A percentile compares a stretch with the other conserved stretches of the same genome.
phyloP scores from a whole-genome alignment of 2,113 vertebrate species.

The Entomyzon cyanotis region DNA sequence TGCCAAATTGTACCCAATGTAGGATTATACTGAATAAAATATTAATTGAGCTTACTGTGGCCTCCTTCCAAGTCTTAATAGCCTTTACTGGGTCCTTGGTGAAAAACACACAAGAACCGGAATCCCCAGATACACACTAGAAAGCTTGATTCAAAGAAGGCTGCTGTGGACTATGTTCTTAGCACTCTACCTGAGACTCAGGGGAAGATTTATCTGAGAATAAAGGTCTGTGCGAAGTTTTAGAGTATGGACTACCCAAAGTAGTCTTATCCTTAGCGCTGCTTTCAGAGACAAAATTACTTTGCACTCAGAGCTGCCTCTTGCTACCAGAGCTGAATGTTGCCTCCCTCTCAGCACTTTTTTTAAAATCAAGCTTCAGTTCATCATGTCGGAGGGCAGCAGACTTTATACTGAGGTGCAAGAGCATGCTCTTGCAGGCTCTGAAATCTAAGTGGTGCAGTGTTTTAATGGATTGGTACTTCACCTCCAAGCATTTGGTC shows the following conservation, averaged over 20 bases:
- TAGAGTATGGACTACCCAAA: neutral
- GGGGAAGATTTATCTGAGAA: neutral
- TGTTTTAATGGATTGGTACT: neutral
- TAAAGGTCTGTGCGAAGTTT: neutral
- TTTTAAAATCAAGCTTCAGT: neutral
- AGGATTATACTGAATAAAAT: conserved; percentile 5
- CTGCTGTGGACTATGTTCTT: neutral
- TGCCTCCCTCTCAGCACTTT: neutral
- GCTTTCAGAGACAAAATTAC: neutral
- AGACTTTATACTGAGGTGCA: neutral
- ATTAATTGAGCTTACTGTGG: neutral
- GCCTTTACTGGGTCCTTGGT: neutral
- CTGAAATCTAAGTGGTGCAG: neutral
- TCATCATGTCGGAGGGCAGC: neutral
- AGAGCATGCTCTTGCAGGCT: neutral
- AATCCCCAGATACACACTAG: neutral
- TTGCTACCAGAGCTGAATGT: neutral
- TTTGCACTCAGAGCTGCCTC: neutral
- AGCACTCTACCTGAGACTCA: neutral
- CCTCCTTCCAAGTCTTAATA: conserved; percentile 15
- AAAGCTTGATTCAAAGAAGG: neutral
- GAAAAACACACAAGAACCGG: neutral
- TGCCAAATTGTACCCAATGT: neutral
- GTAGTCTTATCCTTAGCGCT: neutral
- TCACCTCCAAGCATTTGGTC: neutral